Base-by-base conservation (phyloP, 2,888 invertebrate genomes). In the Pasiphila rectangulata region DNA sequence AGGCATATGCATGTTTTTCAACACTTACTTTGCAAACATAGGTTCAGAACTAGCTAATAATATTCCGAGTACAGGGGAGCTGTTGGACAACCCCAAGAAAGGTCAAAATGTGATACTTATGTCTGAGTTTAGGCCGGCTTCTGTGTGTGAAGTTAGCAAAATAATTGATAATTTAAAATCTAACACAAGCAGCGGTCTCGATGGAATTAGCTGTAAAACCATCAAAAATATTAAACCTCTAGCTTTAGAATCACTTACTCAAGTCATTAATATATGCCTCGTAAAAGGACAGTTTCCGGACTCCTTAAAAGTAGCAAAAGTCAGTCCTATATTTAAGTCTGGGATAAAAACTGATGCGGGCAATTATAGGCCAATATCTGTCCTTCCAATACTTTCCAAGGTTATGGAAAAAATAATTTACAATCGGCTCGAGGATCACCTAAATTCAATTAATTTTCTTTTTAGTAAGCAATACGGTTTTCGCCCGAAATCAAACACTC, bases 1-100 rank as follows among this genome's bases (percentile, higher is more conserved):
- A 17, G 32, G 19, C 4, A 32, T 32, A 17, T 32, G 32, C 10
- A 10, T 9, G 17, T 9, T 9, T 19, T 32, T 32, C 4, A 32
- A 32, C 32, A 19, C 32, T 1, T 32, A 19, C 19, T 32, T 32
- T 32, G 32, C 32, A 9, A 32, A 32, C 4, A 19, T 32, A 5
- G 32, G 32, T 19, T n/a, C n/a, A 32, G 19, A 19, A 17, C 19
- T 32, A 32, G 32, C 32, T 19, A 32, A 32, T 32, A 10, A 32
- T 4, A 32, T 32, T 10, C 32, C 32, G n/a, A n/a, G n/a, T 6
- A 3, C 9, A 19, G 32, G 10, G 6, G 17, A 32, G 9, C 32
- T n/a, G n/a, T n/a, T n/a, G n/a, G n/a, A 32, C 19, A 19, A 32
- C 32, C 17, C 2, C n/a, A 32, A 32, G 17, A 19, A 16, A 17